Base-by-base conservation (phyloP, 2,888 invertebrate species). In the Meliscaeva auricollis region DNA sequence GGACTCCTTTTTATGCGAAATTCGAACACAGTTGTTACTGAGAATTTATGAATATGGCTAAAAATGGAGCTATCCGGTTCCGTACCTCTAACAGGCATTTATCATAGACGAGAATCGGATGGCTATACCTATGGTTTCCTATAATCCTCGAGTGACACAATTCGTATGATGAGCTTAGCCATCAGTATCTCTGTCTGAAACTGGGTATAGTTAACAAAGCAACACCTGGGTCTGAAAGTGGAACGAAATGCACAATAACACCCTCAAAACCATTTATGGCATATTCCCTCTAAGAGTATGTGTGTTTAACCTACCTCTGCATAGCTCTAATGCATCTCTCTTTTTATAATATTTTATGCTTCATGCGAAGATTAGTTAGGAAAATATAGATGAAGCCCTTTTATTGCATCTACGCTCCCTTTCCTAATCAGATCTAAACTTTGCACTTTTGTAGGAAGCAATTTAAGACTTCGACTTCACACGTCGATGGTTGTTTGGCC, bases 351-450 rank as follows among this genome's bases (percentile, higher is more conserved):
- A 9, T 22, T 52, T 26, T 41, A 26, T 44, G 41, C 44, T 62
- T 2, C n/a, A 26, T 41, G 11, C 11, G 22, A 30, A 60, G 13
- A 84, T 75, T 70, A 30, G 66, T 54, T 22, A 46, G 46, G 17
- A 46, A 72, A 73, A 70, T 48, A 58, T 54, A 56, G 74, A 32
- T 66, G 69, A 76, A 60, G 50, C 75, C 80, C 84, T 72, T 85
- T 85, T 72, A 62, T 76, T 76, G 80, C 76, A 80, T 76, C 72
- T 72, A 76, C 75, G 72, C 76, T 76, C 80, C 75, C 79, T 80
- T 68, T 68, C 41, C 54, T 80, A 80, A 85, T 85, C 84, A 85
- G 84, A 85, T 85, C 84, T 85, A 80, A 80, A 80, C 84, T 80
- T 76, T 85, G 84, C 76, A 76, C 80, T 84, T 73, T 58, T 72